phyloP scores from a whole-genome alignment of 2,797 vertebrate genomes.

The Sphenopsis melanotis region DNA sequence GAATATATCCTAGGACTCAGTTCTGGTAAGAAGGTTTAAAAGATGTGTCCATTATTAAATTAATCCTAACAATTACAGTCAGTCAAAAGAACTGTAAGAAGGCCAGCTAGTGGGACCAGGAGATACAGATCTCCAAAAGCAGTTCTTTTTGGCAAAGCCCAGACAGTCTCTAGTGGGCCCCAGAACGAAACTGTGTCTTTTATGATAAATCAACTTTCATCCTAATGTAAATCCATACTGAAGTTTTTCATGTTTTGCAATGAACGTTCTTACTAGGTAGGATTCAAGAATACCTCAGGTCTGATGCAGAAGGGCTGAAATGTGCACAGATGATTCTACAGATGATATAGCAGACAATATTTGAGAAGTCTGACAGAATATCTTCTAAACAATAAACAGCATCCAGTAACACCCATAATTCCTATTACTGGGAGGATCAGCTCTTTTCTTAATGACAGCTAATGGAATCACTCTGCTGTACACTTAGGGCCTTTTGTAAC shows the following conservation, averaged over 20 bases:
- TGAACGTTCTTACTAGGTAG: background rate
- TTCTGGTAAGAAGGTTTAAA: background rate
- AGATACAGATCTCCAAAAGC: background rate
- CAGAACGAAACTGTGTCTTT: background rate
- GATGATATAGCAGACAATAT: background rate
- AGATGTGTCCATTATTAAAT: background rate
- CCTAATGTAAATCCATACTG: background rate
- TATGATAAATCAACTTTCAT: background rate
- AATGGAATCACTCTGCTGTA: background rate
- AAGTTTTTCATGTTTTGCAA: background rate
- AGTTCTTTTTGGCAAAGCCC: background rate
- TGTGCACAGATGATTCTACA: background rate
- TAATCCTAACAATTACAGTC: background rate
- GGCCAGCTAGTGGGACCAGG: background rate
- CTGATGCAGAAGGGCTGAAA: background rate
- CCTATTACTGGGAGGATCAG: background rate
- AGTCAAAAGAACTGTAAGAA: background rate
- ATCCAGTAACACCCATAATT: background rate
- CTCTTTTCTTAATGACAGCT: background rate
- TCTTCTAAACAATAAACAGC: background rate
- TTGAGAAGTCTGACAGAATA: background rate
- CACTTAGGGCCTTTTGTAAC: background rate
- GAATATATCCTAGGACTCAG: background rate
- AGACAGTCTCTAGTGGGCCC: background rate
- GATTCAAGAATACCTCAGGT: background rate